Evolutionary conservation across 1,140 invertebrate species (phyloP).

Genomic region (Dreissena polymorpha): DNA sequence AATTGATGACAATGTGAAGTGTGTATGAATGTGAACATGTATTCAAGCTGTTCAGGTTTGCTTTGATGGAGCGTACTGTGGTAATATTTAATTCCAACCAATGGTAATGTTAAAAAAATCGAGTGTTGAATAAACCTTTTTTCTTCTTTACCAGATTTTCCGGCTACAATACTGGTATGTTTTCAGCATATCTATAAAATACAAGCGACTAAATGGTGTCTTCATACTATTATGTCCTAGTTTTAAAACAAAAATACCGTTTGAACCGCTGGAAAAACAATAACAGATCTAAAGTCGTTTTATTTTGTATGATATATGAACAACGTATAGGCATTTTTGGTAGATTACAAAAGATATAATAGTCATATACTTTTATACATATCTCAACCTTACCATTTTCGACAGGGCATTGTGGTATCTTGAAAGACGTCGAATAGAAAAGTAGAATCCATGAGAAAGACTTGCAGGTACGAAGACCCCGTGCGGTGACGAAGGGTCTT

Average conservation of each 20-base stretch:
- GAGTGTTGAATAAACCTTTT: too few relatives aligned
- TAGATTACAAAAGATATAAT: not conserved
- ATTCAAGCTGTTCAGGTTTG: too few relatives aligned
- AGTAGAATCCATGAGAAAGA: slow-evolving; percentile 13
- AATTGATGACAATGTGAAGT: not conserved
- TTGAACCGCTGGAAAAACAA: not conserved
- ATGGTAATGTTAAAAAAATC: too few relatives aligned
- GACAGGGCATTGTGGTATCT: slow-evolving; percentile 31
- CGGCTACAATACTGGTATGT: not conserved
- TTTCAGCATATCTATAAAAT: not conserved
- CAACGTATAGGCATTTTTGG: not conserved
- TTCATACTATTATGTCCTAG: not conserved
- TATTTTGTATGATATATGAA: not conserved
- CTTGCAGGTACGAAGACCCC: slow-evolving; percentile 9
- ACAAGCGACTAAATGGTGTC: not conserved
- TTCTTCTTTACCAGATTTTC: too few relatives aligned
- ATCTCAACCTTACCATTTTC: slow-evolving; percentile 30
- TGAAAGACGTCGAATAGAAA: slow-evolving; percentile 6
- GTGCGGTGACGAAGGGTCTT: slow-evolving; percentile 12
- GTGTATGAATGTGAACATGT: too few relatives aligned
- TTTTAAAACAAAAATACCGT: not conserved
- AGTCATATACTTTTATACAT: not conserved
- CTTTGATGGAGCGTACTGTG: too few relatives aligned
- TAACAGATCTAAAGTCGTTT: not conserved
- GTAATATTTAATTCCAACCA: too few relatives aligned